Percentiles rank a stretch among this genome's conserved stretches.
Conservation (phyloP, 2,797 vertebrate species). For the Salmo trutta region DNA sequence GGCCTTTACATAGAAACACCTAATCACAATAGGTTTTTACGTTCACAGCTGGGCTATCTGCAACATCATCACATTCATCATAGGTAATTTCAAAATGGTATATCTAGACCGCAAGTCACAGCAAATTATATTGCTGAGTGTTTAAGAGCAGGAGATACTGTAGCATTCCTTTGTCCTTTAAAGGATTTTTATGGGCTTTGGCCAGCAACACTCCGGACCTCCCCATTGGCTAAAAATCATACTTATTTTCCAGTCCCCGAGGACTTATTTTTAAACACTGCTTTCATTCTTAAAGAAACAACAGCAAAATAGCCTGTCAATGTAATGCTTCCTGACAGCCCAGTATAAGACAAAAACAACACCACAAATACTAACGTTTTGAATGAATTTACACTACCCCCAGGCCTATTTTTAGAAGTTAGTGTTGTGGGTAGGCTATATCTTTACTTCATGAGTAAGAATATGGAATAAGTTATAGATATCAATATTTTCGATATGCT, state of each 20-base stretch:
- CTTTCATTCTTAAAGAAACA: slow-evolving; percentile 67
- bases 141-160: slow-evolving; percentile 56
- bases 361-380: slow-evolving; percentile 48
- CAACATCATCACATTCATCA: slow-evolving; percentile 61
- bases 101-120: slow-evolving; percentile 42
- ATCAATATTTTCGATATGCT: too few relatives aligned
- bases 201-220: slow-evolving; percentile 37
- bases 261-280: slow-evolving; percentile 61
- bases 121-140: slow-evolving; percentile 48
- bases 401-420: slow-evolving; percentile 4
- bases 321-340: slow-evolving; percentile 71
- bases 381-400: slow-evolving; percentile 22
- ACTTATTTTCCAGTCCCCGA: slow-evolving; percentile 60
- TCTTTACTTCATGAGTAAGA: neutral
- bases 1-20: slow-evolving; percentile 57
- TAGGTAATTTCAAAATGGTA: slow-evolving; percentile 49
- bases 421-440: neutral
- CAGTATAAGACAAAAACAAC: slow-evolving; percentile 45
- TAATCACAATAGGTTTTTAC: slow-evolving; percentile 65
- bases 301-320: slow-evolving; percentile 67
- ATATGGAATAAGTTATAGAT: neutral
- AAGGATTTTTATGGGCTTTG: slow-evolving; percentile 66
- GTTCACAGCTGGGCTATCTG: slow-evolving; percentile 56
- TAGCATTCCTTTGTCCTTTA: slow-evolving; percentile 64
- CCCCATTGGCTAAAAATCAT: slow-evolving; percentile 60